A percentile compares a stretch with the other conserved stretches of the same genome.
Evolutionary conservation across 2,113 vertebrate genomes (phyloP).

Genomic region (Manacus vitellinus): DNA sequence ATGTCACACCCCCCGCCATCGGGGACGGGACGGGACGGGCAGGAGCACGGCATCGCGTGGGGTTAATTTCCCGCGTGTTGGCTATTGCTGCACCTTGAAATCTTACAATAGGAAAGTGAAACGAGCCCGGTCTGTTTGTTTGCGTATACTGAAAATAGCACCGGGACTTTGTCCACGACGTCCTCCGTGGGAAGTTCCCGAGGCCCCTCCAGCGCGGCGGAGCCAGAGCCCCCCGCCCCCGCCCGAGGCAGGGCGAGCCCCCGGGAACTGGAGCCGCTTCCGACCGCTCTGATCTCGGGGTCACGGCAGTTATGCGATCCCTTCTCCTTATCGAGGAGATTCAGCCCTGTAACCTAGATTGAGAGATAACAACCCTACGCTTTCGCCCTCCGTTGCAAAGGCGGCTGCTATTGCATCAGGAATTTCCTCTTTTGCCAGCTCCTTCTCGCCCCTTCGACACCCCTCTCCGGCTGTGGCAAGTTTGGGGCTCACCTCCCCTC

Average conservation of each 20-base stretch:
- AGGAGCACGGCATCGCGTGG: neutral
- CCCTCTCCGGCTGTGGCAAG: neutral
- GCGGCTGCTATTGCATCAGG: neutral
- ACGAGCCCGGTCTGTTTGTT: neutral
- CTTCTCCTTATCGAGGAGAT: neutral
- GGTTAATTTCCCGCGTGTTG: constrained; percentile 12
- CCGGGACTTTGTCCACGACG: neutral
- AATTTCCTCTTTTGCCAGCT: neutral
- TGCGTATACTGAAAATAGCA: neutral
- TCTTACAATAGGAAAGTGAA: constrained; percentile 10
- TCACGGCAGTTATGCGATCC: constrained; percentile 1
- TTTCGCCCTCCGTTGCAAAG: neutral
- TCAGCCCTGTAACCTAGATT: neutral
- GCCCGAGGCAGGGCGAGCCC: neutral
- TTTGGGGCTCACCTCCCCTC: neutral
- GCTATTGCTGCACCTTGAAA: neutral
- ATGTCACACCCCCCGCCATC: neutral
- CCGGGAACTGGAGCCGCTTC: neutral
- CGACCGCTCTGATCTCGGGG: neutral
- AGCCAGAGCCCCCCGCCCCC: neutral
- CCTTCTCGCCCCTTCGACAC: neutral
- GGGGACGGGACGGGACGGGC: neutral
- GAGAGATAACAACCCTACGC: neutral
- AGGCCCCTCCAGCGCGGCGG: neutral
- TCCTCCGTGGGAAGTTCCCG: neutral